Conservation (phyloP, 2,113 vertebrate genomes). For the Oxyruncus cristatus region DNA sequence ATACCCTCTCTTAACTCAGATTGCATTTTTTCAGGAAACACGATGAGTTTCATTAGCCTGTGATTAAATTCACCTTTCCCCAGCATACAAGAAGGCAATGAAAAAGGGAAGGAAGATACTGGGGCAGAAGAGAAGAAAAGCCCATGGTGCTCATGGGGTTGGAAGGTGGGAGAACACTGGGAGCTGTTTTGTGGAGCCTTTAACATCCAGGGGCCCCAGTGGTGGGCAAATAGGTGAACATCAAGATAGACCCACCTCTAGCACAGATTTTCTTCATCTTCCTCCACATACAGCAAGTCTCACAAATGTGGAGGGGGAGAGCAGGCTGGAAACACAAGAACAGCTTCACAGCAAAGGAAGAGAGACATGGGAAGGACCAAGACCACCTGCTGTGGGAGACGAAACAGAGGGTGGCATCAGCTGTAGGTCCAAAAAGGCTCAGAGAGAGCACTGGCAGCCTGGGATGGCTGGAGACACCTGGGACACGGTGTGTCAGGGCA, state of each 20-base stretch:
- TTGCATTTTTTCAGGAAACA: background rate
- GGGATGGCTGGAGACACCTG: background rate
- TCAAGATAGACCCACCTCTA: background rate
- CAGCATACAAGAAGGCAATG: background rate
- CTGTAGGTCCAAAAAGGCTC: background rate
- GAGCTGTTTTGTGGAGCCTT: background rate
- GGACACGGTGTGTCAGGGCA: background rate
- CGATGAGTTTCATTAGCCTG: background rate
- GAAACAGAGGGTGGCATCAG: background rate
- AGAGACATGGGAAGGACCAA: background rate
- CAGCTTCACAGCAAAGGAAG: background rate
- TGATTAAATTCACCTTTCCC: background rate
- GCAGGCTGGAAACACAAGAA: conserved; percentile 1
- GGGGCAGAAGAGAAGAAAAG: background rate
- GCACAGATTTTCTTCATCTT: background rate
- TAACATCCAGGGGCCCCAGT: background rate
- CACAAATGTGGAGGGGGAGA: background rate
- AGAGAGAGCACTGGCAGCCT: background rate
- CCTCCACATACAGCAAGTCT: background rate
- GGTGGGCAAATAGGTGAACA: background rate
- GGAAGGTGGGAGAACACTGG: background rate
- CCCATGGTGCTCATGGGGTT: fast-evolving
- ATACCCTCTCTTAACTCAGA: background rate
- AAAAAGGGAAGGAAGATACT: background rate
- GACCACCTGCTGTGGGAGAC: background rate